A percentile compares a stretch with the other conserved stretches of the same genome.
Conservation (phyloP, 1,140 invertebrate genomes). For the Bombus huntii region DNA sequence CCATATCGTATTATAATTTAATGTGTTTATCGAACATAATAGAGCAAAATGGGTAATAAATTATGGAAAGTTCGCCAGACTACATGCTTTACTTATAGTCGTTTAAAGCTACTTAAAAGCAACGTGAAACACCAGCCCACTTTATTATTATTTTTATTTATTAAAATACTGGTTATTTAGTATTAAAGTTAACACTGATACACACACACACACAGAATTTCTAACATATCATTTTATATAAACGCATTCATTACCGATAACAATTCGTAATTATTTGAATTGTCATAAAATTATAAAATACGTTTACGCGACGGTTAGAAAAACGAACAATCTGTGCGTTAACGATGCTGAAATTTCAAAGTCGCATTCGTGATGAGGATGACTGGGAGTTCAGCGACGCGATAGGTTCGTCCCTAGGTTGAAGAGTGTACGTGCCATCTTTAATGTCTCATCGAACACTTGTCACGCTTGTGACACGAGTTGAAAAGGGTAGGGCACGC, state of each 20-base stretch:
- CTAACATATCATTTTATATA: no score
- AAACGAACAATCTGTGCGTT: not conserved
- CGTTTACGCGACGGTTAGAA: rapidly evolving
- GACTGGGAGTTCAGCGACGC: not conserved
- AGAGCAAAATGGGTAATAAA: not conserved
- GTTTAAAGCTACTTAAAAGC: no score
- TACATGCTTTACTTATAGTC: not conserved
- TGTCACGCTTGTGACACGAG: conserved; percentile 25
- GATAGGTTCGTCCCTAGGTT: not conserved
- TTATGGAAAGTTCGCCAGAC: not conserved
- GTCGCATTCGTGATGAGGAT: not conserved
- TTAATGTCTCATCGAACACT: conserved; percentile 42
- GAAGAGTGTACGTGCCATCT: conserved; percentile 43
- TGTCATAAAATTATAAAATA: not conserved
- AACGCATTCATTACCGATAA: no score
- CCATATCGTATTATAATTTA: not conserved
- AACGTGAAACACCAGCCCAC: no score
- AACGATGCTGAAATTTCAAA: not conserved
- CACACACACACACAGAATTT: no score
- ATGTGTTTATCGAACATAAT: not conserved
- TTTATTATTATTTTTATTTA: no score
- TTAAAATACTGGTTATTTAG: not conserved
- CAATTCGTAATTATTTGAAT: no score
- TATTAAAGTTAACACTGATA: not conserved
- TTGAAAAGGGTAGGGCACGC: conserved; percentile 25